phyloP scores from a whole-genome alignment of 2,797 vertebrate genomes.

The Rousettus madagascariensis region DNA sequence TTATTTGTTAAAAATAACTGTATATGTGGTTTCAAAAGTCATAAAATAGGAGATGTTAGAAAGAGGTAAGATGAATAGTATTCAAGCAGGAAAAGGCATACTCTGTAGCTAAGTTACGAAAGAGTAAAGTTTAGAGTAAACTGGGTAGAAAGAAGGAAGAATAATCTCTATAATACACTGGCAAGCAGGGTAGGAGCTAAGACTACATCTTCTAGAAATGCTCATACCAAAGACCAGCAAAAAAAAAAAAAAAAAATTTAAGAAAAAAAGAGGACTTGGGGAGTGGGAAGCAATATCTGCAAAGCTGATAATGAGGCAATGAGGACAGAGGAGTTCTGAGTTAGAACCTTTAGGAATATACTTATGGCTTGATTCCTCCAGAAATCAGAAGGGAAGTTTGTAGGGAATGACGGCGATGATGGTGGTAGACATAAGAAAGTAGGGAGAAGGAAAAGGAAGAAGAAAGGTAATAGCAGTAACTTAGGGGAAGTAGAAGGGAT shows the following conservation, averaged over 20 bases:
- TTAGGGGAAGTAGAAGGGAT: not conserved
- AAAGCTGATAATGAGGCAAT: not conserved
- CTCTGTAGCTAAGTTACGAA: not conserved
- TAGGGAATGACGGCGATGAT: not conserved
- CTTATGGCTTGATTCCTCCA: not conserved
- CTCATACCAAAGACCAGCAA: not conserved
- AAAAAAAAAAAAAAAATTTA: not conserved
- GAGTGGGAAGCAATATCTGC: not conserved
- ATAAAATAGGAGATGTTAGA: not conserved
- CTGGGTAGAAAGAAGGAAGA: not conserved
- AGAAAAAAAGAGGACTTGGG: not conserved
- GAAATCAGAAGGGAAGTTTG: not conserved
- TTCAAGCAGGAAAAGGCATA: not conserved
- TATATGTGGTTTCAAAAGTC: not conserved
- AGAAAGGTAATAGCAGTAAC: accelerated
- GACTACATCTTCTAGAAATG: not conserved
- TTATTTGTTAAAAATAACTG: not conserved
- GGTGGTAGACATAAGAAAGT: not conserved
- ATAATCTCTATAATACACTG: not conserved
- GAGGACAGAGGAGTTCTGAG: not conserved
- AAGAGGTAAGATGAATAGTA: not conserved
- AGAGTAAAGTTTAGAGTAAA: not conserved
- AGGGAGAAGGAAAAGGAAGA: too few relatives aligned
- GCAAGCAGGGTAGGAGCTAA: not conserved
- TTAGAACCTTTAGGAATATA: not conserved